phyloP scores from a whole-genome alignment of 2,113 vertebrate genomes.

The Antennarius striatus region DNA sequence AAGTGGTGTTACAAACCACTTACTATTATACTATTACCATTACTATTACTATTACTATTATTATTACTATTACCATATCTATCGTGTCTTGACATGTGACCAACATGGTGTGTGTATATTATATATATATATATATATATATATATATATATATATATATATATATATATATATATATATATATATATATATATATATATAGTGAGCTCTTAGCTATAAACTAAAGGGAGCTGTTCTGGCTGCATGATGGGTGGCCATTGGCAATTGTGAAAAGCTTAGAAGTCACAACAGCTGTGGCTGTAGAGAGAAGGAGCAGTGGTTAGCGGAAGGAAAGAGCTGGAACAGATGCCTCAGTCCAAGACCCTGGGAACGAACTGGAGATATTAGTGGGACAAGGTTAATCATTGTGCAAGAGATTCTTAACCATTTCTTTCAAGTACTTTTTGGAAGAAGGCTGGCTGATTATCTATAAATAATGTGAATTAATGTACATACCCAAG shows the following conservation, averaged over 20 bases:
- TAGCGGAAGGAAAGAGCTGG: constrained; percentile 57
- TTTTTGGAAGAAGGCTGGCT: constrained; percentile 33
- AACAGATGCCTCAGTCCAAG: constrained; percentile 73
- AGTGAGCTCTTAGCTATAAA: constrained; percentile 81
- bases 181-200: too few relatives aligned
- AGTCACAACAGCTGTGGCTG: constrained; percentile 70
- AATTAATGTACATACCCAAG: too few relatives aligned
- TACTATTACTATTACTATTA: too few relatives aligned
- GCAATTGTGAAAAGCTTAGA: constrained; percentile 73
- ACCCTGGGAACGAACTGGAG: constrained; percentile 59
- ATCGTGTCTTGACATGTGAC: too few relatives aligned
- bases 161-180: too few relatives aligned
- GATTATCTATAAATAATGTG: constrained; percentile 35
- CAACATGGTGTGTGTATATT: too few relatives aligned
- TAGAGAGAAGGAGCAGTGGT: constrained; percentile 62
- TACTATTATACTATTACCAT: too few relatives aligned
- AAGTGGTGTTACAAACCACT: constrained; percentile 1
- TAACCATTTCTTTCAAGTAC: constrained; percentile 45
- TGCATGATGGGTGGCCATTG: constrained; percentile 66
- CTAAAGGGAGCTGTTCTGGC: constrained; percentile 82
- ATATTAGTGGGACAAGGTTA: constrained; percentile 66
- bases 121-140: too few relatives aligned
- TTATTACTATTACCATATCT: too few relatives aligned
- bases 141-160: too few relatives aligned
- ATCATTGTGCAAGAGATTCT: constrained; percentile 70